Conservation (phyloP, 64 coral and sea anemone species). For the Acropora yongei region DNA sequence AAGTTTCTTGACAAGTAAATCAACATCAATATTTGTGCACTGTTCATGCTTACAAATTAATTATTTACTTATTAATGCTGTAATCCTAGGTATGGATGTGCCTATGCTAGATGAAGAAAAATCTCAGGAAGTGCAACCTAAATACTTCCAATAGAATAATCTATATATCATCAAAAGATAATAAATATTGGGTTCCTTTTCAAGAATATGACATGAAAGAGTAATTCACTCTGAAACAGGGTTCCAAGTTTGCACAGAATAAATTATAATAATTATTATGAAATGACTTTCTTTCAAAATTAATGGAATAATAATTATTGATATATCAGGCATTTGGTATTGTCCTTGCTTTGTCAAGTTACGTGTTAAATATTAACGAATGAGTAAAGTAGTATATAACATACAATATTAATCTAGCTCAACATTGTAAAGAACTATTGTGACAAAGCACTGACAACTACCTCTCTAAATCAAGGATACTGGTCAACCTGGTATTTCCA, state of each 20-base stretch:
- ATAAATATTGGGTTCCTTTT: conserved; percentile 23
- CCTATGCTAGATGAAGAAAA: not conserved
- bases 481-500: not conserved
- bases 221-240: not conserved
- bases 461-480: not conserved
- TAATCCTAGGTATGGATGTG: too few relatives aligned
- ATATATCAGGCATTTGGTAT: not conserved
- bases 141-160: not conserved
- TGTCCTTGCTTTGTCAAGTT: not conserved
- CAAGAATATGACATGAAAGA: not conserved
- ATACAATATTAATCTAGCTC: not conserved
- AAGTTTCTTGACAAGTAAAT: too few relatives aligned
- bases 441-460: not conserved
- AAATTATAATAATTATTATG: not conserved
- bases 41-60: too few relatives aligned
- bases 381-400: conserved; percentile 16
- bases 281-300: not conserved
- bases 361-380: conserved; percentile 1
- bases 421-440: not conserved
- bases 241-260: not conserved
- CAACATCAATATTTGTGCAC: too few relatives aligned
- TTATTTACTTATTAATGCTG: too few relatives aligned
- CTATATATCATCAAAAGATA: not conserved
- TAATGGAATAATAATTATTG: not conserved
- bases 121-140: not conserved